Evolutionary conservation across 2,797 vertebrate species (phyloP).

Genomic region (Monodelphis domestica): DNA sequence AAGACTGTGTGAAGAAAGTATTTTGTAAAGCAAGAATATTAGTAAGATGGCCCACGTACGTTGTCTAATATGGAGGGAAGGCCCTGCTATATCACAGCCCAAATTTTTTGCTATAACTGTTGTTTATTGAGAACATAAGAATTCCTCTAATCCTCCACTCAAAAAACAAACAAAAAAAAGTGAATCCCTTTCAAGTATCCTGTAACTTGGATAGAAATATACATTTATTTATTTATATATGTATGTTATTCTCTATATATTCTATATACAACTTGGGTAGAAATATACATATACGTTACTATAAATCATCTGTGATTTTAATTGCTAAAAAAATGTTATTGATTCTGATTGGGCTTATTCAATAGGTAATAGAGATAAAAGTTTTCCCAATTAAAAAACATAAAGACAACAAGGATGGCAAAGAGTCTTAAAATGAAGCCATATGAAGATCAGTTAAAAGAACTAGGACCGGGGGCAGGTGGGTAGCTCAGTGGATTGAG

Average conservation of each 20-base stretch:
- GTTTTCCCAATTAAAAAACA: constrained; percentile 88
- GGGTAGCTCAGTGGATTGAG: too few relatives aligned
- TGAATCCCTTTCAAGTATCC: constrained; percentile 78
- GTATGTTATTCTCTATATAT: too few relatives aligned
- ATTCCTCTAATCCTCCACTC: constrained; percentile 60
- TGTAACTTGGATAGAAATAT: constrained; percentile 82
- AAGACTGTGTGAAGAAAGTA: too few relatives aligned
- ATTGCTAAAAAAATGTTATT: constrained; percentile 84
- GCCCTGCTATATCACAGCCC: constrained; percentile 74
- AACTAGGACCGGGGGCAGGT: too few relatives aligned
- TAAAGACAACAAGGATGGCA: too few relatives aligned
- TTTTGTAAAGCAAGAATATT: too few relatives aligned
- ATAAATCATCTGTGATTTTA: constrained; percentile 83
- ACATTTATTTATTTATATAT: too few relatives aligned
- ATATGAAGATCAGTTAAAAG: too few relatives aligned
- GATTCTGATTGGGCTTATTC: constrained; percentile 85
- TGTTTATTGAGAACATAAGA: constrained; percentile 76
- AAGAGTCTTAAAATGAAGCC: too few relatives aligned
- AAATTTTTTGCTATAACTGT: constrained; percentile 76
- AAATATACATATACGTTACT: constrained; percentile 81
- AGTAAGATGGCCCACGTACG: neutral
- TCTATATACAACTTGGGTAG: too few relatives aligned
- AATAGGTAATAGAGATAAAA: constrained; percentile 88
- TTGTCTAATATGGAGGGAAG: constrained; percentile 81
- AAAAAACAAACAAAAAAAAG: constrained; percentile 60